Conservation (phyloP, 2,888 invertebrate species). For the Microdon myrmicae region DNA sequence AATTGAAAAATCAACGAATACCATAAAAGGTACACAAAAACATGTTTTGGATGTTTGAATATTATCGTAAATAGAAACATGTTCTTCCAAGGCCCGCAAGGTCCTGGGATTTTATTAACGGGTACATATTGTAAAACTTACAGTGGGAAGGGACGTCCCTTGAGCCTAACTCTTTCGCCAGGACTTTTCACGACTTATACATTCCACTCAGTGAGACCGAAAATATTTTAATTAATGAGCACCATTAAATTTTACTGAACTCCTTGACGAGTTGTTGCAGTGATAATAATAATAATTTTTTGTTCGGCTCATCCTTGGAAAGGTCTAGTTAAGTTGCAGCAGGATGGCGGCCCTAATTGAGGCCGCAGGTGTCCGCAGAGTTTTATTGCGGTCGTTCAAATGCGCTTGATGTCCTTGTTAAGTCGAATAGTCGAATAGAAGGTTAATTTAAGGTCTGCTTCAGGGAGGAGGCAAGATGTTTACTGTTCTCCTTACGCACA, state of each 20-base stretch:
- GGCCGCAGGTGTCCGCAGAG: conserved; percentile 46
- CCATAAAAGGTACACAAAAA: conserved; percentile 5
- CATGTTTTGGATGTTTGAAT: conserved; percentile 33
- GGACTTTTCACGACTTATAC: conserved; percentile 11
- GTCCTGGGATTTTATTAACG: conserved; percentile 19
- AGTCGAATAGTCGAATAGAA: conserved; percentile 43
- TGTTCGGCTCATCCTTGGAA: neutral
- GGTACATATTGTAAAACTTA: neutral
- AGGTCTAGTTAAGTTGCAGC: conserved; percentile 36
- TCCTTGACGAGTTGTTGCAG: conserved; percentile 31
- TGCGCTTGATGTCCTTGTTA: conserved; percentile 41
- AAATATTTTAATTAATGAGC: conserved; percentile 48
- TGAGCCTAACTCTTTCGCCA: conserved; percentile 28
- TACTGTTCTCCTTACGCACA: conserved; percentile 31
- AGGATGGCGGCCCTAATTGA: conserved; percentile 33
- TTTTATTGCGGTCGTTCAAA: conserved; percentile 50
- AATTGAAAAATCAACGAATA: conserved; percentile 1
- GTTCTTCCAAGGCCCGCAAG: conserved; percentile 2
- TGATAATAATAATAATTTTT: conserved; percentile 26
- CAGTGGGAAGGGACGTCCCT: conserved; percentile 4
- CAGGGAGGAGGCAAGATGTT: conserved; percentile 41
- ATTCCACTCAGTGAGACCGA: conserved; percentile 27
- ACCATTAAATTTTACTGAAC: conserved; percentile 45
- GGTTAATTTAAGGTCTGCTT: conserved; percentile 40
- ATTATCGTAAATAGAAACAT: conserved; percentile 34